Evolutionary conservation across 2,797 vertebrate genomes (phyloP), one percentile per base, ranked within the genome.

Genomic region (Leuciscus waleckii): DNA sequence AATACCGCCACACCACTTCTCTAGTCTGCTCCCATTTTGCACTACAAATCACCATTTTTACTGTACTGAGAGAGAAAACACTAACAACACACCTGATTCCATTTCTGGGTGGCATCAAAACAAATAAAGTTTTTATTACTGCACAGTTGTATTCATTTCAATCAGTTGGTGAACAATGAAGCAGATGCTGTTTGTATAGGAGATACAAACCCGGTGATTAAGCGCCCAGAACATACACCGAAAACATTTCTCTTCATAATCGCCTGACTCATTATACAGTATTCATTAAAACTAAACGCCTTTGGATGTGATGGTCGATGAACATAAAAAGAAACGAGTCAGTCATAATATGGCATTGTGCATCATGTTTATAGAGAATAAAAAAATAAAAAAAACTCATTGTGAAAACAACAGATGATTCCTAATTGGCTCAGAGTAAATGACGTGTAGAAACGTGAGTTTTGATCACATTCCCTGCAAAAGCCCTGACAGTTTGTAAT

Each of bases 161-260:
- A 51, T 89, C 88, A 91, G 84, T 81, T 89, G 90, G 83, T 89
- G 46, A 77, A 87, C 89, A 90, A 89, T 88, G 86, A 89, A 92
- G 91, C 93, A 94, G 92, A 93, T 94, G 93, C 91, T 93, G 91
- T 93, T 92, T 89, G 81, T 84, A 82, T 88, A 89, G 89, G 91
- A 90, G 88, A 91, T 39, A 75, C 79, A 91, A 85, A 86, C 82
- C 92, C 90, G 88, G 90, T 91, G 71, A 85, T 82, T 71, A 85
- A 82, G 77, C 54, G 54, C 74, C 29, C 35, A 71, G 74, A 85
- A 81, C 39, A 54, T 68, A 54, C 76, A 83, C 54, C 58, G n/a
- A 61, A 90, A 90, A 90, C 90, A 90, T 91, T 91, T 90, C 89
- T 92, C 88, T 91, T 81, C 84, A 83, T 91, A 90, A 93, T 93